Conservation (phyloP, 2,797 vertebrate species). For the Coranthus polyacanthus region DNA sequence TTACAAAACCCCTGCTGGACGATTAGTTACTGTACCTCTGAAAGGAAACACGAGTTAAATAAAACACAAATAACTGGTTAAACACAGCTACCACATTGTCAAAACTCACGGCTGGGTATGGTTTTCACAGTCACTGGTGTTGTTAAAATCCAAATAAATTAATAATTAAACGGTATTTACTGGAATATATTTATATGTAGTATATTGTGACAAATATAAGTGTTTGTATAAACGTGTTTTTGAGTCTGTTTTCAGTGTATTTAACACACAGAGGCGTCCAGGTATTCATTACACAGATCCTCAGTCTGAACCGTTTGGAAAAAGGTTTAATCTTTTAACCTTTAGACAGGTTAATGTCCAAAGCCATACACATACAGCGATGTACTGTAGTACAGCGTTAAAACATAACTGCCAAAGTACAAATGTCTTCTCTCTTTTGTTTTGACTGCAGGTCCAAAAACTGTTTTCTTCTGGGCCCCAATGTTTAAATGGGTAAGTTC, state of each 20-base stretch:
- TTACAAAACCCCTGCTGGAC: background rate
- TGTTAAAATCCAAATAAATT: too few relatives aligned
- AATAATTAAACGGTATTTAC: too few relatives aligned
- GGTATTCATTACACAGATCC: background rate
- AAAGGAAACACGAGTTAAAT: background rate
- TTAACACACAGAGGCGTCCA: background rate
- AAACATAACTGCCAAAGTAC: background rate
- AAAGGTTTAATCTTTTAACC: background rate
- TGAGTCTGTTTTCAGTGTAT: background rate
- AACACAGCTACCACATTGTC: background rate
- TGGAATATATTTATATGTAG: too few relatives aligned
- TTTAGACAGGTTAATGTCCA: too few relatives aligned
- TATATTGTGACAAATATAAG: too few relatives aligned
- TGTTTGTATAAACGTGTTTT: too few relatives aligned
- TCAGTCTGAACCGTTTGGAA: background rate
- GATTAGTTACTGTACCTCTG: background rate
- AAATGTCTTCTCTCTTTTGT: constrained; percentile 16
- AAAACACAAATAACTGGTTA: background rate
- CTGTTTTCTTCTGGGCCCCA: constrained; percentile 99
- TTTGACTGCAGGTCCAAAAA: constrained; percentile 90
- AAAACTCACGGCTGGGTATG: too few relatives aligned
- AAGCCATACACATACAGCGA: too few relatives aligned
- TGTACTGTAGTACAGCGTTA: background rate
- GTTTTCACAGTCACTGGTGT: too few relatives aligned
- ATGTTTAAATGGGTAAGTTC: constrained; percentile 97